Conservation (phyloP, 1,140 invertebrate species). For the Lordiphosa collinella region DNA sequence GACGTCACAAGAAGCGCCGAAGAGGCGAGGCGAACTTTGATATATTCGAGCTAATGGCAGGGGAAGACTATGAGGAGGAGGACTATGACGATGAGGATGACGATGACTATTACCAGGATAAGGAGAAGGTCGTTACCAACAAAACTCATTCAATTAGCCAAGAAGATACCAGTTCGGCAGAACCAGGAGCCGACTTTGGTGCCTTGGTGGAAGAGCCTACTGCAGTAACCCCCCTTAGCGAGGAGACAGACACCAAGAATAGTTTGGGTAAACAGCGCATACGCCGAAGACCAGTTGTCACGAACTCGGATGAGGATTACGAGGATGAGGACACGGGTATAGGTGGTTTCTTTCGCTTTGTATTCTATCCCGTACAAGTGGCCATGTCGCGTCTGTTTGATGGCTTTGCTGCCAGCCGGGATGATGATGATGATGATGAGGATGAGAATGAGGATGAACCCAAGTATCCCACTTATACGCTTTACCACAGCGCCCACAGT, state of each 20-base stretch:
- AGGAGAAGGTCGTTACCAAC: conserved; percentile 1
- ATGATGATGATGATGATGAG: conserved; percentile 25
- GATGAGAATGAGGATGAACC: conserved; percentile 5
- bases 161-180: conserved; percentile 64
- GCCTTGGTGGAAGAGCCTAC: conserved; percentile 51
- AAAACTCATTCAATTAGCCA: conserved; percentile 4
- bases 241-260: conserved; percentile 26
- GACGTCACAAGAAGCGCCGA: conserved; percentile 11
- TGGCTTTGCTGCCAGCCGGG: conserved; percentile 28
- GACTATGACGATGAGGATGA: conserved; percentile 25
- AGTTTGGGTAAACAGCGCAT: conserved; percentile 63
- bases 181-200: conserved; percentile 65
- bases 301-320: conserved; percentile 37
- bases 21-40: conserved; percentile 29
- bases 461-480: conserved; percentile 64
- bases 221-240: background rate
- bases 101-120: conserved; percentile 34
- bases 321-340: conserved; percentile 39
- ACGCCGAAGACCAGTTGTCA: conserved; percentile 34
- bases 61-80: conserved; percentile 42
- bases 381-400: conserved; percentile 64
- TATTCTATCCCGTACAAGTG: conserved; percentile 72
- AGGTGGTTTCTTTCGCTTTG: conserved; percentile 67
- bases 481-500: conserved; percentile 66
- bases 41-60: conserved; percentile 44